Conservation (phyloP, 2,797 vertebrate genomes). For the Podarcis siculus region DNA sequence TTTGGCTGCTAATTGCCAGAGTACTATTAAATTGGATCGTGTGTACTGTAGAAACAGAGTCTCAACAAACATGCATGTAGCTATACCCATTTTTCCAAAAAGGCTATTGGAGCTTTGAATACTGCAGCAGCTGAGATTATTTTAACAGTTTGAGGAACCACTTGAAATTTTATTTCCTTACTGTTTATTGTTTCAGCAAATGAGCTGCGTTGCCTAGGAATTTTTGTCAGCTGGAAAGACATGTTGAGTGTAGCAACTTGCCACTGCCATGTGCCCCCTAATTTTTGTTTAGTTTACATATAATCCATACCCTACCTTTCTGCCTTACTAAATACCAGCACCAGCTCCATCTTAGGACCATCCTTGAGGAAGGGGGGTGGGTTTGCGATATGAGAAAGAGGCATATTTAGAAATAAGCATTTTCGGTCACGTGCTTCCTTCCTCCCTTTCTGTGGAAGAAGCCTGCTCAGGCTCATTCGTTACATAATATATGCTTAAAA, state of each 20-base stretch:
- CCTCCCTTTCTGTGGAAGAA: not conserved
- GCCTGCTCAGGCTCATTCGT: not conserved
- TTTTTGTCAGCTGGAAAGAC: not conserved
- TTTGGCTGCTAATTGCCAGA: not conserved
- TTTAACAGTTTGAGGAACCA: not conserved
- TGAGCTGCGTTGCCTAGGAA: not conserved
- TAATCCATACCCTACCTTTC: not conserved
- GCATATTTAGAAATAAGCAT: not conserved
- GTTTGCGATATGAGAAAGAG: not conserved
- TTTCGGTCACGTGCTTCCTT: not conserved
- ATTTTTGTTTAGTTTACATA: not conserved
- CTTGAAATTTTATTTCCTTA: constrained; percentile 12
- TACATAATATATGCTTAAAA: not conserved
- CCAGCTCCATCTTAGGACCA: not conserved
- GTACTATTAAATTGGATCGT: not conserved
- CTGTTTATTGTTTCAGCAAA: not conserved
- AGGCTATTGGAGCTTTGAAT: not conserved
- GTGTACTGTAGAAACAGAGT: not conserved
- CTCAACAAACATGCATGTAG: not conserved
- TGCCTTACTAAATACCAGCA: not conserved
- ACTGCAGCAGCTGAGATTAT: not conserved
- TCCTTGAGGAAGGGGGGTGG: not conserved
- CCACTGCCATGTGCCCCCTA: not conserved
- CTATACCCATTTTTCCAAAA: not conserved
- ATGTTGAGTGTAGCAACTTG: not conserved